Conservation (phyloP, 2,113 vertebrate genomes). For the Apus apus region DNA sequence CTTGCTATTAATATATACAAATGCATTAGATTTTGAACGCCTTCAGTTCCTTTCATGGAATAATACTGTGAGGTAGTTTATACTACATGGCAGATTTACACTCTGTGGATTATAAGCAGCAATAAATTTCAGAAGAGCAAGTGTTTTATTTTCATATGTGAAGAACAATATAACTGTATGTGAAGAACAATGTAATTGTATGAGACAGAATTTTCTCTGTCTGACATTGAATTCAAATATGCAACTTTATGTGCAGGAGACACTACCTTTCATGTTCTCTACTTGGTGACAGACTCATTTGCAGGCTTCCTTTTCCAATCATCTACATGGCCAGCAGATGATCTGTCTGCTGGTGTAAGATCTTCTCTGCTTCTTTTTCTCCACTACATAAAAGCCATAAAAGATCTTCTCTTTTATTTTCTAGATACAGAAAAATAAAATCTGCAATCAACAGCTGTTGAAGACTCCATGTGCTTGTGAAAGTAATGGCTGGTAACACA, state of each 20-base stretch:
- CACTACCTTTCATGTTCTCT: neutral
- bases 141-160: neutral
- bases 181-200: neutral
- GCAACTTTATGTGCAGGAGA: neutral
- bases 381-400: neutral
- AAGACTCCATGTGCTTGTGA: neutral
- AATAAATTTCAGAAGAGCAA: neutral
- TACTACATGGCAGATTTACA: neutral
- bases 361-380: neutral
- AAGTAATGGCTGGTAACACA: neutral
- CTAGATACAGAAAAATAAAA: neutral
- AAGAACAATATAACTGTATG: neutral
- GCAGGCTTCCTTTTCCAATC: neutral
- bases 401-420: neutral
- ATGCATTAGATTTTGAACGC: neutral
- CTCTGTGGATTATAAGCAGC: neutral
- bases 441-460: neutral
- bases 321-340: accelerated
- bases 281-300: neutral
- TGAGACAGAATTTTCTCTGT: neutral
- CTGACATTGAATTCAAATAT: neutral
- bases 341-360: neutral
- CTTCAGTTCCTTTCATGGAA: neutral
- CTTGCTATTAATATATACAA: neutral
- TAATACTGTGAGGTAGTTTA: neutral